Percentiles rank a stretch among this genome's conserved stretches.
Conservation (phyloP, 2,888 invertebrate species). For the Ashinkailepas kermadecensis region DNA sequence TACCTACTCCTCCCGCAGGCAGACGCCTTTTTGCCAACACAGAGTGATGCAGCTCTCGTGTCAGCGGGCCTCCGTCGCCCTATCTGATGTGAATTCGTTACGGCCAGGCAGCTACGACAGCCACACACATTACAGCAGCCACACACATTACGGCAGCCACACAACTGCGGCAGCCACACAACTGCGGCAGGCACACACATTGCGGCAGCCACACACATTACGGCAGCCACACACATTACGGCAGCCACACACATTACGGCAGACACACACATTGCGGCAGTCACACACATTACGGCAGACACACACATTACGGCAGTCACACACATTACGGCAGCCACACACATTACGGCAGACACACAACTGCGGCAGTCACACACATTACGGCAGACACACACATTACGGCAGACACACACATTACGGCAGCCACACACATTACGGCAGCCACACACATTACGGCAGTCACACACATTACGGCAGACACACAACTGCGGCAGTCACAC, state of each 20-base stretch:
- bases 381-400: background rate
- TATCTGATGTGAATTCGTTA: slow-evolving; percentile 17
- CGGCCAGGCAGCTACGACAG: background rate
- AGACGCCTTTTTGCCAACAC: background rate
- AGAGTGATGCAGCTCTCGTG: slow-evolving; percentile 7
- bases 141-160: no score
- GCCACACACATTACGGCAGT: background rate
- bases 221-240: background rate
- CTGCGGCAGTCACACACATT: background rate
- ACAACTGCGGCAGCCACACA: background rate
- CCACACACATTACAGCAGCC: background rate
- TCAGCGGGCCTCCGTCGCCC: background rate
- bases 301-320: background rate
- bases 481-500: background rate
- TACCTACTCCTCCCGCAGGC: background rate
- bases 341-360: no score
- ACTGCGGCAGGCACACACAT: background rate
- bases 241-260: background rate
- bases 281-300: background rate
- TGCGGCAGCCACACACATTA: background rate
- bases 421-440: background rate
- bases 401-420: no score
- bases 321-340: background rate
- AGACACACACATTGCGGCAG: no score
- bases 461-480: background rate